phyloP scores from a whole-genome alignment of 2,113 vertebrate species.

The Rattus rattus region DNA sequence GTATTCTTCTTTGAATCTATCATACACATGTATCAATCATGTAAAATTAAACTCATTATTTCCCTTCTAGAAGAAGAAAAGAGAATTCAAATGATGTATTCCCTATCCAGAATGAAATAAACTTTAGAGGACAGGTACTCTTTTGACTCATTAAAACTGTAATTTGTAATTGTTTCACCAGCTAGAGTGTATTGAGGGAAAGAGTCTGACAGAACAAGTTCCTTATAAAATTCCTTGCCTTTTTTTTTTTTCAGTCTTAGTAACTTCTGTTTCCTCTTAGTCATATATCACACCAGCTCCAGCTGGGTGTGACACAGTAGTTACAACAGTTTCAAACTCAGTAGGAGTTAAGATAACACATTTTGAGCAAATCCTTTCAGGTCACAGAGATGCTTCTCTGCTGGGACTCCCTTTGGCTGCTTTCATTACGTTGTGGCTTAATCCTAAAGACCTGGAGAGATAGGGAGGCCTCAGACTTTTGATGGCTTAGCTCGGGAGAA shows the following conservation, averaged over 20 bases:
- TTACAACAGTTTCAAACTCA: no score
- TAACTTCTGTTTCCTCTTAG: slow-evolving; percentile 19
- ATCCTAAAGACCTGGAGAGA: not conserved
- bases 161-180: slow-evolving; percentile 58
- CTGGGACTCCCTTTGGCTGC: not conserved
- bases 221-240: not conserved
- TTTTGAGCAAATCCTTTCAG: slow-evolving; percentile 46
- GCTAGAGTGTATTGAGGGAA: slow-evolving; percentile 35
- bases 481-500: not conserved
- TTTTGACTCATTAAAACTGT: slow-evolving; percentile 55
- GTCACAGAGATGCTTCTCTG: not conserved
- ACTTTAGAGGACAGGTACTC: slow-evolving; percentile 46
- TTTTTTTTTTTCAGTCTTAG: not conserved
- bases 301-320: not conserved
- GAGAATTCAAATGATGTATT: slow-evolving; percentile 44
- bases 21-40: slow-evolving; percentile 59
- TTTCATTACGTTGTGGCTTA: slow-evolving; percentile 28
- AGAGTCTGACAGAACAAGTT: not conserved
- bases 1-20: slow-evolving; percentile 52
- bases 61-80: slow-evolving; percentile 52
- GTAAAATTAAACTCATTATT: slow-evolving; percentile 64
- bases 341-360: not conserved
- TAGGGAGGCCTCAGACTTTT: not conserved
- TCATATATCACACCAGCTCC: not conserved
- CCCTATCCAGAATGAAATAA: slow-evolving; percentile 48